Evolutionary conservation across 2,797 vertebrate species (phyloP).

Genomic region (Siniperca scherzeri): DNA sequence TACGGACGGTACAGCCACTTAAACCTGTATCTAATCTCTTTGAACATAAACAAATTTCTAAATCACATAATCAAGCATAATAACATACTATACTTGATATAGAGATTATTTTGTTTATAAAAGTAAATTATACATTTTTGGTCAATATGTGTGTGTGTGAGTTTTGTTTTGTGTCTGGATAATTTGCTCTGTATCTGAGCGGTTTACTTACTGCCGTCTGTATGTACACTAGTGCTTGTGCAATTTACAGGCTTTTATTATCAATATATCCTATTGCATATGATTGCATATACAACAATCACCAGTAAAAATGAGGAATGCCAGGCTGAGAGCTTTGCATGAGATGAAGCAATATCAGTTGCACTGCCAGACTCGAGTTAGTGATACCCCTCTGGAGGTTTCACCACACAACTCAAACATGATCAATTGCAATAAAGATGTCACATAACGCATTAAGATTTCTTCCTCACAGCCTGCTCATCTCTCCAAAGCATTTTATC

Average conservation of each 20-base stretch:
- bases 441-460: constrained; percentile 63
- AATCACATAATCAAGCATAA: constrained; percentile 48
- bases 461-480: constrained; percentile 56
- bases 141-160: neutral
- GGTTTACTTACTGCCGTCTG: neutral
- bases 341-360: constrained; percentile 63
- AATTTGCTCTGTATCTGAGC: neutral
- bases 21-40: constrained; percentile 53
- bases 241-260: constrained; percentile 29
- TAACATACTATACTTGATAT: constrained; percentile 28
- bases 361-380: constrained; percentile 67
- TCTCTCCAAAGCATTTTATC: constrained; percentile 60
- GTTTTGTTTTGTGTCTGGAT: constrained; percentile 17
- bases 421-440: constrained; percentile 78
- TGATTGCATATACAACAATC: constrained; percentile 44
- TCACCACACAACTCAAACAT: constrained; percentile 77
- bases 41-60: constrained; percentile 54
- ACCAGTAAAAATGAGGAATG: constrained; percentile 52
- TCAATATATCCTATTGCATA: constrained; percentile 44
- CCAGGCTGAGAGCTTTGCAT: constrained; percentile 45
- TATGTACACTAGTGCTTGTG: neutral
- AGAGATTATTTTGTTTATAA: constrained; percentile 33
- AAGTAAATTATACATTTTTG: constrained; percentile 21
- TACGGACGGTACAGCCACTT: constrained; percentile 36
- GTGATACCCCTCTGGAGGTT: constrained; percentile 72